A percentile compares a stretch with the other conserved stretches of the same genome.
Conservation (phyloP, 2,113 vertebrate species). For the Sterna hirundo region DNA sequence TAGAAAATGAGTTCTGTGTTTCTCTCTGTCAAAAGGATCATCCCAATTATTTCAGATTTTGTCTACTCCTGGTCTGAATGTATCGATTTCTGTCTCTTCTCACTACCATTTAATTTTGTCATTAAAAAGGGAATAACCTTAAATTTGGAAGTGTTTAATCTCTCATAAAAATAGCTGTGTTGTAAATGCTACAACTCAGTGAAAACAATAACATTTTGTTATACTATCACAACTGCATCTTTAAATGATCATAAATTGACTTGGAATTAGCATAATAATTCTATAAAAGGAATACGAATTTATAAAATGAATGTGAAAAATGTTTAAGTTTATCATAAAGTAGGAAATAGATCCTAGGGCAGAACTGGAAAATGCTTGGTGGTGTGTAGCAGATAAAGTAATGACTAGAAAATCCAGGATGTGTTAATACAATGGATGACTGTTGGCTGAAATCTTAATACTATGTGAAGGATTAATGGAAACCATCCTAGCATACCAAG, state of each 20-base stretch:
- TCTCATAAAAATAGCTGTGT: neutral
- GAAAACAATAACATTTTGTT: constrained; percentile 28
- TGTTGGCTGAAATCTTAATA: neutral
- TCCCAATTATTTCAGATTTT: neutral
- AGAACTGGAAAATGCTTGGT: neutral
- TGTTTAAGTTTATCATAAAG: neutral
- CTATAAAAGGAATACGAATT: constrained; percentile 11
- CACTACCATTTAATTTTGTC: neutral
- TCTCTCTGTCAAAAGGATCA: neutral
- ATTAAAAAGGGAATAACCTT: neutral
- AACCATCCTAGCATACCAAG: neutral
- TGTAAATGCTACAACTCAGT: neutral
- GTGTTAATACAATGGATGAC: neutral
- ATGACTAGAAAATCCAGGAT: neutral
- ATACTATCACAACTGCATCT: neutral
- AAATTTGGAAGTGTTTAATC: constrained; percentile 25
- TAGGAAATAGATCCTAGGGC: neutral
- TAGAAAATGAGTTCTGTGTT: neutral
- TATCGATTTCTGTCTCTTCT: neutral
- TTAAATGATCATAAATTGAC: constrained; percentile 27
- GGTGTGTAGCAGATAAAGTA: neutral
- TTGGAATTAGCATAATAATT: constrained; percentile 34
- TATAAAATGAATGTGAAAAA: constrained; percentile 5
- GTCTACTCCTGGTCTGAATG: neutral
- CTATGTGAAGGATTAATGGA: neutral